Evolutionary conservation across 2,797 vertebrate genomes (phyloP).

Genomic region (Phoebastria nigripes): DNA sequence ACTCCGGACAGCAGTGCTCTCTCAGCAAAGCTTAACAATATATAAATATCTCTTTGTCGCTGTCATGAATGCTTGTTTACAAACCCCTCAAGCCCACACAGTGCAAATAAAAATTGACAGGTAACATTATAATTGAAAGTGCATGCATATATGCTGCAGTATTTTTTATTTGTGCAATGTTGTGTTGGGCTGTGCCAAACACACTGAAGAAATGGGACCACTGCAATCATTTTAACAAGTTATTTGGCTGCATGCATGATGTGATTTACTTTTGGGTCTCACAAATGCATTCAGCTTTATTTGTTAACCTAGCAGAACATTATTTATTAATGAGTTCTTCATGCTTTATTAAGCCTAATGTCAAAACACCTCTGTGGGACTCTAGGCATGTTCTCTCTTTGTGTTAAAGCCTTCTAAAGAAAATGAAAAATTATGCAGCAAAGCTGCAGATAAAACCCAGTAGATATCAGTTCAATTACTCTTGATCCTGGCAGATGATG

Average conservation of each 20-base stretch:
- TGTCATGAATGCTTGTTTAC: constrained; percentile 50
- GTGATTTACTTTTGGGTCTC: constrained; percentile 72
- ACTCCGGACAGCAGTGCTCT: neutral
- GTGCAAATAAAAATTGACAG: constrained; percentile 32
- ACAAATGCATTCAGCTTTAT: constrained; percentile 73
- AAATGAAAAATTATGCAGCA: constrained; percentile 68
- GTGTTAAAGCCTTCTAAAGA: constrained; percentile 54
- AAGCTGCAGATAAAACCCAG: constrained; percentile 52
- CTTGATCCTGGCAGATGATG: constrained; percentile 56
- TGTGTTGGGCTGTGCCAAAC: neutral
- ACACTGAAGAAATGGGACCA: neutral
- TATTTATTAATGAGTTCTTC: constrained; percentile 85
- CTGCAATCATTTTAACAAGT: constrained; percentile 55
- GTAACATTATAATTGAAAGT: neutral
- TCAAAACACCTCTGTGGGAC: constrained; percentile 79
- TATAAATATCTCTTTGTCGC: constrained; percentile 28
- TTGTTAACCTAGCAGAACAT: constrained; percentile 81
- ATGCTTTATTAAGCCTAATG: constrained; percentile 84
- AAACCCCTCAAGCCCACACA: neutral
- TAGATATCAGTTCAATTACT: constrained; percentile 63
- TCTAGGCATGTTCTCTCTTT: constrained; percentile 56
- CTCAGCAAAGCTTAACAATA: constrained; percentile 26
- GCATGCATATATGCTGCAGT: neutral
- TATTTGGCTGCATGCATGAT: constrained; percentile 60
- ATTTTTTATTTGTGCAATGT: neutral